A percentile compares a stretch with the other conserved stretches of the same genome.
Conservation (phyloP, 1,140 invertebrate genomes). For the Brachionus paranguensis region DNA sequence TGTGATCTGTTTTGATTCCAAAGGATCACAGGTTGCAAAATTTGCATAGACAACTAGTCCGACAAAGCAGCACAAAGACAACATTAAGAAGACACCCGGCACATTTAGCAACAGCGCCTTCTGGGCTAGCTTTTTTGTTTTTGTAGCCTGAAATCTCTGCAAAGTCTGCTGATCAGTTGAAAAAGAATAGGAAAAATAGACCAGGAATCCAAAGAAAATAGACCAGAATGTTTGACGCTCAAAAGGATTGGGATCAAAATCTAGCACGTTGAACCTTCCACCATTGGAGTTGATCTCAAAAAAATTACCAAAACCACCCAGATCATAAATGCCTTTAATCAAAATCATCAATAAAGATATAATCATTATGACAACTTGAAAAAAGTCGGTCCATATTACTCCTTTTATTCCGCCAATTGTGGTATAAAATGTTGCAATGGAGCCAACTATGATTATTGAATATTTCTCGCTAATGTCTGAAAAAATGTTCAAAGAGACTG, state of each 20-base stretch:
- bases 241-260: conserved; percentile 38
- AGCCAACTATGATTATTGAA: conserved; percentile 73
- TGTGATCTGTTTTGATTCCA: conserved; percentile 44
- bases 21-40: conserved; percentile 51
- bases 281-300: not conserved
- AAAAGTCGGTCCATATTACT: conserved; percentile 71
- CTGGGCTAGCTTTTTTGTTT: not conserved
- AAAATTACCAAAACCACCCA: conserved; percentile 22
- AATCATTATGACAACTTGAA: conserved; percentile 78
- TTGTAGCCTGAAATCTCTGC: not conserved
- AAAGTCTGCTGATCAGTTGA: not conserved
- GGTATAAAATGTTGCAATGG: conserved; percentile 62
- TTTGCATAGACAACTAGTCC: conserved; percentile 54
- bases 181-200: conserved; percentile 43
- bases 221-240: conserved; percentile 49
- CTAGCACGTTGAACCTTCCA: conserved; percentile 1
- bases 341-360: conserved; percentile 68
- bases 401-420: conserved; percentile 41
- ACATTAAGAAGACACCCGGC: conserved; percentile 69
- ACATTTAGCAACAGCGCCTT: conserved; percentile 59
- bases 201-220: conserved; percentile 46
- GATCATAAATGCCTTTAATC: not conserved
- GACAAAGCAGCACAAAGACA: conserved; percentile 68
- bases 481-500: conserved; percentile 80
- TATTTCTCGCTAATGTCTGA: conserved; percentile 67